Base-by-base conservation (phyloP, 2,888 invertebrate genomes). In the Cosmia trapezina region DNA sequence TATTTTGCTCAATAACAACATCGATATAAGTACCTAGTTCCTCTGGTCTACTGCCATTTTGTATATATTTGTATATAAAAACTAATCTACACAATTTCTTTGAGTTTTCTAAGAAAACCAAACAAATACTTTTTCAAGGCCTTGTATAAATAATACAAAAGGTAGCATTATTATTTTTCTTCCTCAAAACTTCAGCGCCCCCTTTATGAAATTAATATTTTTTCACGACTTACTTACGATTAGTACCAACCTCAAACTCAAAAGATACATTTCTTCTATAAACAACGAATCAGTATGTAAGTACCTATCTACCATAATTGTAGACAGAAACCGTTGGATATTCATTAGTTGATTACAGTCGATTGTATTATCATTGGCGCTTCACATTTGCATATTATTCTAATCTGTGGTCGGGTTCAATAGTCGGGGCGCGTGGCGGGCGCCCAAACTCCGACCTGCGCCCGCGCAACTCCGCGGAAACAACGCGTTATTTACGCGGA, bases 381-480 rank as follows among this genome's bases (percentile, higher is more conserved):
- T 41, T 83, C 73, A 33, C 71, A 83, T 88, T 87, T 80, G 83
- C 83, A 82, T 83, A 80, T 84, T 81, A 83, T 82, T 83, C 72
- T 91, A 89, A 76, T 92, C 90, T 92, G 82, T 93, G 93, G 73
- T 41, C 62, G 80, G 83, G 93, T 90, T 93, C 91, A 90, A 80
- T 85, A 92, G 73, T 91, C 91, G 93, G 93, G 93, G 93, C 94
- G 83, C 89, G 77, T 84, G 87, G 87, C 85, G 89, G 90, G 89
- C 86, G 89, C 86, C 87, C 83, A 86, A 87, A 84, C 72, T 67
- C 62, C 45, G 79, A 76, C 69, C 64, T 75, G 84, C 76, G 84
- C 61, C 22, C 7, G 62, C 80, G 83, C 83, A 74, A 28, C 74
- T 79, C 49, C 57, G 70, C 63, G 80, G 73, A 83, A 79, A 79